These are phyloP conservation scores for Seladonia tumulorum DNA, from an alignment of 2,888 invertebrate genomes.

Conservation along the genomic window DNA sequence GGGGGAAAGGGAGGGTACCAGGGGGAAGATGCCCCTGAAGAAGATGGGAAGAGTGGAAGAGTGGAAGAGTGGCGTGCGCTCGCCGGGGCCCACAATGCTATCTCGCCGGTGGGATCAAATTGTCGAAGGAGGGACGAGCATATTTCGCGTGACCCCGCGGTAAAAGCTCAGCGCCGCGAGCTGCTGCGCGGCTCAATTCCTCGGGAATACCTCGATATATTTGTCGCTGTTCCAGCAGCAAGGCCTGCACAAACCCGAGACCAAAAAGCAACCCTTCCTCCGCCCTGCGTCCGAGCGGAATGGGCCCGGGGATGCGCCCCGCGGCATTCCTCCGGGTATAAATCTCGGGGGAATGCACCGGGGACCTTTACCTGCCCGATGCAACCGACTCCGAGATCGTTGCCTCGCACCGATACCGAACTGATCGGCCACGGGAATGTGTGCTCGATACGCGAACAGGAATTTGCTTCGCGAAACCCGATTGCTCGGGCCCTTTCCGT, in stretches of 20 bases:
- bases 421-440: constrained; percentile 41
- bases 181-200: constrained; percentile 80
- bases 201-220: constrained; percentile 82
- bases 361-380: constrained; percentile 60
- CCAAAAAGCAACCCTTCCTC: constrained; percentile 60
- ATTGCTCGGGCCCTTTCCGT: not conserved
- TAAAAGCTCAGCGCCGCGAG: constrained; percentile 64
- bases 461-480: constrained; percentile 18
- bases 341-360: constrained; percentile 77
- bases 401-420: constrained; percentile 46
- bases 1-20: not conserved
- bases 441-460: constrained; percentile 21
- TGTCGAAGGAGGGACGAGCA: constrained; percentile 82
- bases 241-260: constrained; percentile 28
- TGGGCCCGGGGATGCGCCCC: constrained; percentile 45
- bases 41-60: constrained; percentile 26
- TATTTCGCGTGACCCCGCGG: constrained; percentile 81
- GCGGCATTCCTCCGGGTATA: constrained; percentile 67
- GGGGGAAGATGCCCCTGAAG: not conserved
- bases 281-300: not conserved
- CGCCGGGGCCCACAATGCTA: constrained; percentile 79
- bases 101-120: constrained; percentile 81
- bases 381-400: constrained; percentile 38
- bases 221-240: constrained; percentile 76
- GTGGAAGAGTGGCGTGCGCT: constrained; percentile 43